Percentiles rank a stretch among this genome's conserved stretches.
Evolutionary conservation across 2,797 vertebrate genomes (phyloP).

Genomic region (Aythya fuligula): DNA sequence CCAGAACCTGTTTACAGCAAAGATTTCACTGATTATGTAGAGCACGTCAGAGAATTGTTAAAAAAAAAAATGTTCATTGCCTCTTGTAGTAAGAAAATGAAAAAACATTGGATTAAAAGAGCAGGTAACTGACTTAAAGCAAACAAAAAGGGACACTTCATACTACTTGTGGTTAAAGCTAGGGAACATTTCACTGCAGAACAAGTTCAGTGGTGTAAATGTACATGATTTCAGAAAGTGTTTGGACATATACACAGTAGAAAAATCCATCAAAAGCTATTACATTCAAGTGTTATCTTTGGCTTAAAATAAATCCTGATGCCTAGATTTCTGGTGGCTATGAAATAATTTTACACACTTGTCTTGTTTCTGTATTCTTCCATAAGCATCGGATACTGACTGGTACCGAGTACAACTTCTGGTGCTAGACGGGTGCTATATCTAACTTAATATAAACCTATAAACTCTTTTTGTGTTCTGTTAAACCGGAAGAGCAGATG

Average conservation of each 20-base stretch:
- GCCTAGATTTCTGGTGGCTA: not conserved
- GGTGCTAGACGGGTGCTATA: accelerated
- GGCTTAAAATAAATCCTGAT: not conserved
- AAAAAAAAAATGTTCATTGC: not conserved
- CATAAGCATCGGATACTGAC: not conserved
- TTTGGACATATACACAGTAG: not conserved
- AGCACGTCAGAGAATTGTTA: not conserved
- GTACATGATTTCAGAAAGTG: not conserved
- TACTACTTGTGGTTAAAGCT: not conserved
- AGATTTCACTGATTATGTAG: not conserved
- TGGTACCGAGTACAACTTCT: not conserved
- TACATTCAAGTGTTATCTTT: not conserved
- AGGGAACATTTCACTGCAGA: not conserved
- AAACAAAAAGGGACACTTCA: not conserved
- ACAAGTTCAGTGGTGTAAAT: not conserved
- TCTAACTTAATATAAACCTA: not conserved
- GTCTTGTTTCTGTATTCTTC: not conserved
- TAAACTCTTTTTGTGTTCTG: not conserved
- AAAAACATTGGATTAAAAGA: accelerated
- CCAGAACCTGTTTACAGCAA: not conserved
- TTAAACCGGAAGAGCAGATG: not conserved
- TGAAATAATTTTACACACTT: not conserved
- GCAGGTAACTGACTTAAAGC: not conserved
- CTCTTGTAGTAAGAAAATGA: not conserved
- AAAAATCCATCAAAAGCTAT: not conserved